phyloP scores from a whole-genome alignment of 2,113 vertebrate species.

The Ptilorrhoa leucosticta region DNA sequence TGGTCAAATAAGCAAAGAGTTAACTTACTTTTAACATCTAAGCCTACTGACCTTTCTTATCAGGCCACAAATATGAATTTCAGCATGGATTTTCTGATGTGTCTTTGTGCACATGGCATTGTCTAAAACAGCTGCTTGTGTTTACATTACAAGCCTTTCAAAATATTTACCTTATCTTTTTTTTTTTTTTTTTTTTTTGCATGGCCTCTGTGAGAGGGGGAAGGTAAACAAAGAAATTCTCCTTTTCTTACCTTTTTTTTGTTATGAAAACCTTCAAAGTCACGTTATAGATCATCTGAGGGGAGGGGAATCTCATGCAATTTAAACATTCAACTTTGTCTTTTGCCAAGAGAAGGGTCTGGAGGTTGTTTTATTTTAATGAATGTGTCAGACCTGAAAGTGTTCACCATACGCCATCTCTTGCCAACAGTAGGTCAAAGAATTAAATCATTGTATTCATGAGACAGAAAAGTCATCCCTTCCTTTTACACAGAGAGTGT shows the following conservation, averaged over 20 bases:
- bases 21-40: conserved; percentile 70
- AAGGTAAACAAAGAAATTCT: conserved; percentile 35
- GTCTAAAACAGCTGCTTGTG: conserved; percentile 55
- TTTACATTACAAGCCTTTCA: conserved; percentile 59
- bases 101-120: conserved; percentile 22
- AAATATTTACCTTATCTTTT: conserved; percentile 43
- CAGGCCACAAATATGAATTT: conserved; percentile 46
- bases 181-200: background rate
- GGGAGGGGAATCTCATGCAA: background rate
- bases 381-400: conserved; percentile 41
- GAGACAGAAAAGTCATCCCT: conserved; percentile 57
- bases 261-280: conserved; percentile 1
- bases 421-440: conserved; percentile 58
- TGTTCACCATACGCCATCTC: conserved; percentile 13
- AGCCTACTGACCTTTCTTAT: conserved; percentile 50
- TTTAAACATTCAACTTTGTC: conserved; percentile 6
- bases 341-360: background rate
- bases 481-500: conserved; percentile 16
- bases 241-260: background rate
- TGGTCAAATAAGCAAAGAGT: conserved; percentile 64
- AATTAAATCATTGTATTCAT: conserved; percentile 56
- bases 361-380: background rate
- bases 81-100: background rate
- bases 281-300: conserved; percentile 20
- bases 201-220: background rate